phyloP scores from a whole-genome alignment of 1,140 invertebrate species.

The Drosophila ironensis region DNA sequence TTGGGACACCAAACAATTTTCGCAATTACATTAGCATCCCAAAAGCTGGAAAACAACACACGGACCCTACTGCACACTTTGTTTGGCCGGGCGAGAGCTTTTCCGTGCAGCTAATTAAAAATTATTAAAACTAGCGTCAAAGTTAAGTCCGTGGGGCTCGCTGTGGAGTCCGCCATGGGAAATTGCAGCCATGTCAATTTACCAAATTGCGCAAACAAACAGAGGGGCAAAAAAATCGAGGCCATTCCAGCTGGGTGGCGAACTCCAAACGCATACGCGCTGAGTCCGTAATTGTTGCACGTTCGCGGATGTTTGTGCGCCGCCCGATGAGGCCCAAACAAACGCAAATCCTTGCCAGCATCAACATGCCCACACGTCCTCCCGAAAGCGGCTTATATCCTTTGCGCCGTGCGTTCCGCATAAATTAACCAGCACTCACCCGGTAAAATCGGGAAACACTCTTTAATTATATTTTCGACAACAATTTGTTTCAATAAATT shows the following conservation, averaged over 20 bases:
- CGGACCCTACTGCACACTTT: conserved; percentile 6
- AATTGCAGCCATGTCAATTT: conserved; percentile 44
- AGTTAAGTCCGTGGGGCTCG: conserved; percentile 38
- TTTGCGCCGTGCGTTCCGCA: conserved; percentile 2
- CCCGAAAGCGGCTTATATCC: conserved; percentile 47
- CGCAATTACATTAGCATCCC: conserved; percentile 23
- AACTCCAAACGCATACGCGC: conserved; percentile 25
- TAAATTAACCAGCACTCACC: conserved; percentile 44
- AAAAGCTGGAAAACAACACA: conserved; percentile 1
- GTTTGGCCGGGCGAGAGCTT: conserved; percentile 31
- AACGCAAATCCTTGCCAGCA: conserved; percentile 39
- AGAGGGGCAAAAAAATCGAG: neutral
- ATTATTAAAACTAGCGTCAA: conserved; percentile 41
- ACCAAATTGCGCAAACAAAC: conserved; percentile 53
- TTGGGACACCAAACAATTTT: conserved; percentile 19
- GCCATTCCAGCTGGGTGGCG: neutral
- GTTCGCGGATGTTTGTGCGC: conserved; percentile 1
- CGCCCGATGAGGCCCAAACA: conserved; percentile 5
- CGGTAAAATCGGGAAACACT: conserved; percentile 32
- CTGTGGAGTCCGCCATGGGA: conserved; percentile 20
- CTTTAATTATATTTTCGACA: conserved; percentile 60
- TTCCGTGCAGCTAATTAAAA: conserved; percentile 42
- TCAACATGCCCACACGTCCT: neutral
- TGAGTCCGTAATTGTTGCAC: conserved; percentile 49
- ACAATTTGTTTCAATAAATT: conserved; percentile 53